phyloP scores from a whole-genome alignment of 2,888 invertebrate species.

The Capitulum mitella region DNA sequence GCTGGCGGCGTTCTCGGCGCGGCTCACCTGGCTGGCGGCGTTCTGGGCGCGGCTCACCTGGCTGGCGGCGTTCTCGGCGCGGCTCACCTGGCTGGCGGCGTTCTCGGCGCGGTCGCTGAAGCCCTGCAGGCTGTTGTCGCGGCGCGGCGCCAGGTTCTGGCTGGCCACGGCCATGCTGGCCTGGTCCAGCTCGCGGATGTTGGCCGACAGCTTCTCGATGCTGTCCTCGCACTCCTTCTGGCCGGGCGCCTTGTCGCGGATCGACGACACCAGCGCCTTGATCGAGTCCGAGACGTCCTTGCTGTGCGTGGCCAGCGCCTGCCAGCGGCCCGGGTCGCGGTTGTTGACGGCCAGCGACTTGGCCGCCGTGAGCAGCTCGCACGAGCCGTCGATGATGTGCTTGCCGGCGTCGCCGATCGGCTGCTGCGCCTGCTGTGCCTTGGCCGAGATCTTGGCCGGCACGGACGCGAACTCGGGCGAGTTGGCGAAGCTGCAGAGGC shows the following conservation, averaged over 20 bases:
- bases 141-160: constrained; percentile 61
- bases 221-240: constrained; percentile 86
- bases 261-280: constrained; percentile 83
- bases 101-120: constrained; percentile 72
- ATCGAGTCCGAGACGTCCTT: constrained; percentile 95
- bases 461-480: constrained; percentile 88
- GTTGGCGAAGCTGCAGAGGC: constrained; percentile 84
- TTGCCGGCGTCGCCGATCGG: constrained; percentile 78
- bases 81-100: constrained; percentile 66
- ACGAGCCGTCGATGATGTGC: constrained; percentile 72
- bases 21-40: no score
- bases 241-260: constrained; percentile 91
- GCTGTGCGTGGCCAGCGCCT: constrained; percentile 83
- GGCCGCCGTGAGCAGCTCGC: constrained; percentile 82
- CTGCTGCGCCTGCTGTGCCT: constrained; percentile 74
- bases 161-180: constrained; percentile 81
- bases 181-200: constrained; percentile 74
- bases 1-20: constrained; percentile 67
- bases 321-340: constrained; percentile 89
- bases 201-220: constrained; percentile 64
- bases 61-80: constrained; percentile 65
- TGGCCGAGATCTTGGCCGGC: constrained; percentile 80
- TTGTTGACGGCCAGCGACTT: constrained; percentile 81
- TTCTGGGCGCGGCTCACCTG: constrained; percentile 60
- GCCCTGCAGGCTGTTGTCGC: constrained; percentile 63